These are phyloP conservation scores for Ichneumoninae sp. DNA, from an alignment of 2,888 invertebrate species.

Conservation along the genomic window DNA sequence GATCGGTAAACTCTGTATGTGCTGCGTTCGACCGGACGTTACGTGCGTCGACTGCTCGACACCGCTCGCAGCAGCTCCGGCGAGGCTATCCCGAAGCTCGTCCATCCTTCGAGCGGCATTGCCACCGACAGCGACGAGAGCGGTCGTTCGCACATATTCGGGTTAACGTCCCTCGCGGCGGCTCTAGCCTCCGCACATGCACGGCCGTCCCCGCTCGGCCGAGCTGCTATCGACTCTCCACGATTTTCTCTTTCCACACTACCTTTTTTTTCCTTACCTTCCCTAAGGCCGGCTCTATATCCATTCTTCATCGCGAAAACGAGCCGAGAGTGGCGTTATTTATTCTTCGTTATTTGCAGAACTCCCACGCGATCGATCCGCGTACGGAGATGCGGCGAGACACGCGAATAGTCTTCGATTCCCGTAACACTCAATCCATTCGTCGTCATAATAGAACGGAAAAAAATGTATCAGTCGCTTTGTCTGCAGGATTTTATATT, in stretches of 20 bases:
- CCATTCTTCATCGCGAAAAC: conserved; percentile 40
- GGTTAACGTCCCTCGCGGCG: conserved; percentile 64
- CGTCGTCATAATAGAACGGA: too few species aligned
- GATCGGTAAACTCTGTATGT: conserved; percentile 22
- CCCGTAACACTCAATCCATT: neutral
- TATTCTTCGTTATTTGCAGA: conserved; percentile 48
- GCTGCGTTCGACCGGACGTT: conserved; percentile 65
- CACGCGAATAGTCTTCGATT: neutral
- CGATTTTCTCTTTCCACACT: conserved; percentile 20
- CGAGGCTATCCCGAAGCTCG: conserved; percentile 31
- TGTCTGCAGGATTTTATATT: neutral
- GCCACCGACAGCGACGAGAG: conserved; percentile 49
- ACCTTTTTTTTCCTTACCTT: conserved; percentile 7
- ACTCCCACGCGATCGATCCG: conserved; percentile 2
- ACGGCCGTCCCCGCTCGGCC: conserved; percentile 7
- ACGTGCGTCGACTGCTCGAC: conserved; percentile 66
- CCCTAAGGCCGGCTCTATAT: neutral
- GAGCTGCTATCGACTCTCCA: conserved; percentile 35
- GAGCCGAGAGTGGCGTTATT: conserved; percentile 39
- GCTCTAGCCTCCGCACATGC: conserved; percentile 15
- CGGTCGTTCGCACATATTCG: conserved; percentile 69
- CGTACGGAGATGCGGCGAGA: neutral
- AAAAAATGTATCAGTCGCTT: too few species aligned
- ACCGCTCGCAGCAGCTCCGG: conserved; percentile 12
- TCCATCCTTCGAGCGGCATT: conserved; percentile 41